These are phyloP conservation scores for Tineola bisselliella DNA, from an alignment of 2,888 invertebrate species.

Conservation along the genomic window DNA sequence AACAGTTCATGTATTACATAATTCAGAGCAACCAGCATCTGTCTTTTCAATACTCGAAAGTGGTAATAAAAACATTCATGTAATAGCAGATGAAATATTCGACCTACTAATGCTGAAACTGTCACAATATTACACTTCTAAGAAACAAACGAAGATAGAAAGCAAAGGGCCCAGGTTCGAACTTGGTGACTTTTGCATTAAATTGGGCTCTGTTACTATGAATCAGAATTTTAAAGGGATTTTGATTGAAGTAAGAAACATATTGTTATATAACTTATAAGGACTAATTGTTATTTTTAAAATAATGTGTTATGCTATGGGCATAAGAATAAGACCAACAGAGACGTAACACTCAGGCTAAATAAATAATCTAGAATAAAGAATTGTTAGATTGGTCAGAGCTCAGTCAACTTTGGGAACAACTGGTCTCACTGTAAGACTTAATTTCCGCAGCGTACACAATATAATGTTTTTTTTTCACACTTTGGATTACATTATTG, in stretches of 20 bases:
- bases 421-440: too few species aligned
- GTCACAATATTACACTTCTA: constrained; percentile 85
- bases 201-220: constrained; percentile 92
- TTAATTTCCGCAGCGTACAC: too few species aligned
- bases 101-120: constrained; percentile 92
- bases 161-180: constrained; percentile 89
- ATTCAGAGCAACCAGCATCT: constrained; percentile 94
- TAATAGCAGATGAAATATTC: constrained; percentile 91
- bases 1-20: constrained; percentile 92
- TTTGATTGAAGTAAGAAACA: constrained; percentile 81
- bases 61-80: constrained; percentile 84
- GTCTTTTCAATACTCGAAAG: constrained; percentile 92
- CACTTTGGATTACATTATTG: too few species aligned
- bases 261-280: too few species aligned
- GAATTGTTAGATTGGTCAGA: too few species aligned
- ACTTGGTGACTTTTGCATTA: constrained; percentile 92
- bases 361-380: too few species aligned
- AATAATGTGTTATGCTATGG: too few species aligned
- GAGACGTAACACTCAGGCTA: too few species aligned
- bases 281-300: too few species aligned
- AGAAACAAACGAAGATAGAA: constrained; percentile 89
- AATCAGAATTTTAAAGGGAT: constrained; percentile 94
- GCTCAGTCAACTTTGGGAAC: too few species aligned
- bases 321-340: too few species aligned
- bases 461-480: too few species aligned